Evolutionary conservation across 1,140 invertebrate species (phyloP), one percentile per base, ranked within the genome.

Genomic region (Penaeus indicus): DNA sequence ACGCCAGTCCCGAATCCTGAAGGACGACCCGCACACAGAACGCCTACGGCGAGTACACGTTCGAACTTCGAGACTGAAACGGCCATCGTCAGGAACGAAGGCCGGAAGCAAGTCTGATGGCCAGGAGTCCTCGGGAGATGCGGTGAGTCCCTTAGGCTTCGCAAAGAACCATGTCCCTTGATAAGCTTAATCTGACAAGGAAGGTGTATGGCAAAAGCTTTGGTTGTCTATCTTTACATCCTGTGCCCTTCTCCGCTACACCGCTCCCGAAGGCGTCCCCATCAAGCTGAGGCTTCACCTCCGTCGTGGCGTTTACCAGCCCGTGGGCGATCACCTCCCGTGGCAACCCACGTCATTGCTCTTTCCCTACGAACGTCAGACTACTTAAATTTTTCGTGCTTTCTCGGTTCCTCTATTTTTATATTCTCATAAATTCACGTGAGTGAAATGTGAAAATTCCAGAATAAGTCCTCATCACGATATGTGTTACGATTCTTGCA

Each of bases 11-110:
- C 67, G 21, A n/a, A 69, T 69, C 67, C 21, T 69, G 67, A 69
- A 69, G 67, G 67, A 69, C 67, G 67, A 69, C n/a, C 11, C 67
- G 67, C 4, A 69, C 67, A 4, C 67, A 69, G 67, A 69, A 69
- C 67, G 67, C 67, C 21, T 69, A 69, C 21, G 67, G 67, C 67
- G 67, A 69, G 67, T 69, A 69, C 67, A 69, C 67, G 22, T 69
- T 69, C 67, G 67, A n/a, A 69, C 21, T 18, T 69, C 21, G 67
- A 69, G 67, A 69, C 67, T 10, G 67, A 27, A 69, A 69, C n/a
- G 22, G 67, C 22, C 67, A 69, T 69, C 67, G 27, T 25, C 22
- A 69, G 67, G 67, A 10, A 13, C 0, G 67, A 69, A 27, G 67
- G 22, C 21, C 22, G 67, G 27, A 69, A 27, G 21, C 67, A 69